Percentiles rank a stretch among this genome's conserved stretches.
phyloP scores from a whole-genome alignment of 2,888 invertebrate species.

The Heliconius hortense region DNA sequence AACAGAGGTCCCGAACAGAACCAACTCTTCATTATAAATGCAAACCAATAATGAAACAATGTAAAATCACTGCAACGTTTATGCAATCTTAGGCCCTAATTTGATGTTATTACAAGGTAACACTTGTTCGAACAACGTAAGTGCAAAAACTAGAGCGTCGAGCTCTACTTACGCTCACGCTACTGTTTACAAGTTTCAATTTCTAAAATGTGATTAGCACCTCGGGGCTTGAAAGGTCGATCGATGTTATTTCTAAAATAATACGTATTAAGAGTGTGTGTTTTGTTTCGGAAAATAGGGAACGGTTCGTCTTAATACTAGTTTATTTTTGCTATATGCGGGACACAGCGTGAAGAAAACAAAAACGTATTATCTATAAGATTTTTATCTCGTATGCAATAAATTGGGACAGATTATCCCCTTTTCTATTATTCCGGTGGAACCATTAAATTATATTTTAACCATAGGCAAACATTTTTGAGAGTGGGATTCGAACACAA shows the following conservation, averaged over 20 bases:
- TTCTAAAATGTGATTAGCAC: conserved; percentile 37
- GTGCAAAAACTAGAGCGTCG: conserved; percentile 46
- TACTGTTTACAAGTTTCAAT: conserved; percentile 38
- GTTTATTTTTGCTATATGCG: too few species aligned
- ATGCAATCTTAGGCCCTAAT: conserved; percentile 51
- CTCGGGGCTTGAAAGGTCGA: background rate
- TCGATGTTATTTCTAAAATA: background rate
- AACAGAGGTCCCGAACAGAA: too few species aligned
- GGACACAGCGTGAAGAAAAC: too few species aligned
- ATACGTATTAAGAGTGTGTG: background rate
- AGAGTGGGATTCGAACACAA: too few species aligned
- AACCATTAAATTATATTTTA: too few species aligned
- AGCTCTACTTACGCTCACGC: conserved; percentile 37
- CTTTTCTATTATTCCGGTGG: too few species aligned
- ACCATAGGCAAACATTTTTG: too few species aligned
- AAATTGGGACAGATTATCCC: too few species aligned
- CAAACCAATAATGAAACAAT: background rate
- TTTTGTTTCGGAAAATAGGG: too few species aligned
- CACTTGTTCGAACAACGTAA: conserved; percentile 53
- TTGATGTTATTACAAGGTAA: conserved; percentile 58
- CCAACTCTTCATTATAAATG: background rate
- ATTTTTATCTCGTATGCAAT: too few species aligned
- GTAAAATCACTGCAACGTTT: conserved; percentile 49
- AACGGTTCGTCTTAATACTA: too few species aligned
- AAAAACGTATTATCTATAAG: too few species aligned